Percentiles rank a stretch among this genome's conserved stretches.
Evolutionary conservation across 2,113 vertebrate genomes (phyloP).

Genomic region (Anhinga anhinga): DNA sequence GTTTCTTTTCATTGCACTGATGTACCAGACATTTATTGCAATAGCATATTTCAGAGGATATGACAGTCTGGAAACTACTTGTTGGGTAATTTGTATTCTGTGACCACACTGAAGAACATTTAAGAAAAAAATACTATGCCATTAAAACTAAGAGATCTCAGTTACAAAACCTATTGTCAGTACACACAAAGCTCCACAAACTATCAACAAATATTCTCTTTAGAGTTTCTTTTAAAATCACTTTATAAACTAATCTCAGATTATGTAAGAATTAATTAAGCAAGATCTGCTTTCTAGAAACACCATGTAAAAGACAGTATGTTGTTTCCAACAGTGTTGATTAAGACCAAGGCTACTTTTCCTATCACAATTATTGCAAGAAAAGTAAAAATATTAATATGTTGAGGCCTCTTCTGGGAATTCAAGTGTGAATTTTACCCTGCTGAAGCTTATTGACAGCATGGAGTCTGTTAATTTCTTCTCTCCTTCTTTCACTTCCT

Average conservation of each 20-base stretch:
- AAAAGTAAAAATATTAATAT: neutral
- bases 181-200: constrained; percentile 27
- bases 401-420: neutral
- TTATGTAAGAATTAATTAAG: constrained; percentile 50
- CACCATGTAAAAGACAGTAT: neutral
- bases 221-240: constrained; percentile 42
- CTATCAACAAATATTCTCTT: constrained; percentile 30
- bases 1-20: constrained; percentile 39
- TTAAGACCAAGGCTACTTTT: constrained; percentile 26
- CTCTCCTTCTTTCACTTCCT: neutral
- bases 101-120: constrained; percentile 19
- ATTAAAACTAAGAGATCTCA: constrained; percentile 36
- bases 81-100: neutral
- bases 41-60: constrained; percentile 58
- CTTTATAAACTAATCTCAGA: constrained; percentile 42
- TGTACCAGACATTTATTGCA: constrained; percentile 52
- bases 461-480: neutral
- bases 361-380: neutral
- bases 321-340: constrained; percentile 1
- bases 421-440: neutral
- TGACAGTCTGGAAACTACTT: constrained; percentile 4
- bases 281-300: constrained; percentile 27
- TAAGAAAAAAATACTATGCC: constrained; percentile 25
- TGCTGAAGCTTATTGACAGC: neutral
- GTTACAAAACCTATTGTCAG: constrained; percentile 52